Evolutionary conservation across 2,888 invertebrate genomes (phyloP).

Genomic region (Drosophila mayaguana): DNA sequence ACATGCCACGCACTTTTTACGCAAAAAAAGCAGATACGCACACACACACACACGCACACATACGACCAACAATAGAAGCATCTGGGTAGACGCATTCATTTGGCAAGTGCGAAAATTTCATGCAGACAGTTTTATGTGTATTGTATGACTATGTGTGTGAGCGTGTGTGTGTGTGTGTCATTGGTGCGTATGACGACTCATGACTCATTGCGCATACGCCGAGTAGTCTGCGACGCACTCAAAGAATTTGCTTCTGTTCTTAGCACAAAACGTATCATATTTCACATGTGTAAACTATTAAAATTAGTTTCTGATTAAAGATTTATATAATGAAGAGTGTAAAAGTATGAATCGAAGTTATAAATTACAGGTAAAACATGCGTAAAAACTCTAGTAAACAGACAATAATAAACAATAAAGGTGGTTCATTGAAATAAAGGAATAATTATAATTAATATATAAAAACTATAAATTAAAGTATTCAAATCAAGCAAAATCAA

Average conservation of each 20-base stretch:
- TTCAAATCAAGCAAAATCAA: too few species aligned
- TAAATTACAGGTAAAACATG: too few species aligned
- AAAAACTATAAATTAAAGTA: too few species aligned
- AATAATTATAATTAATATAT: too few species aligned
- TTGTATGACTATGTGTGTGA: background rate
- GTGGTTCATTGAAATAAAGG: too few species aligned
- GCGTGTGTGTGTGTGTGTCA: constrained; percentile 19
- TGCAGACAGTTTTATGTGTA: constrained; percentile 51
- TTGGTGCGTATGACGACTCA: constrained; percentile 43
- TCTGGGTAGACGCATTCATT: constrained; percentile 12
- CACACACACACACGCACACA: background rate
- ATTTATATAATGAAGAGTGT: background rate
- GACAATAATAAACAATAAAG: too few species aligned
- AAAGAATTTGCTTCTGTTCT: constrained; percentile 22
- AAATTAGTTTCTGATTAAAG: background rate
- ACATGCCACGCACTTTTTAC: constrained; percentile 61
- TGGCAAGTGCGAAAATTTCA: constrained; percentile 60
- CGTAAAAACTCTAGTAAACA: too few species aligned
- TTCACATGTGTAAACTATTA: background rate
- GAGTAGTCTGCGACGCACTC: constrained; percentile 60
- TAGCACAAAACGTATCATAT: constrained; percentile 12
- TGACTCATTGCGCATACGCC: constrained; percentile 66
- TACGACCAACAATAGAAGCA: background rate
- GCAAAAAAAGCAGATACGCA: constrained; percentile 24
- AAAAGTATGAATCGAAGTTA: too few species aligned